These are phyloP conservation scores for Meloe dianella DNA, from an alignment of 2,888 invertebrate genomes.

Conservation along the genomic window DNA sequence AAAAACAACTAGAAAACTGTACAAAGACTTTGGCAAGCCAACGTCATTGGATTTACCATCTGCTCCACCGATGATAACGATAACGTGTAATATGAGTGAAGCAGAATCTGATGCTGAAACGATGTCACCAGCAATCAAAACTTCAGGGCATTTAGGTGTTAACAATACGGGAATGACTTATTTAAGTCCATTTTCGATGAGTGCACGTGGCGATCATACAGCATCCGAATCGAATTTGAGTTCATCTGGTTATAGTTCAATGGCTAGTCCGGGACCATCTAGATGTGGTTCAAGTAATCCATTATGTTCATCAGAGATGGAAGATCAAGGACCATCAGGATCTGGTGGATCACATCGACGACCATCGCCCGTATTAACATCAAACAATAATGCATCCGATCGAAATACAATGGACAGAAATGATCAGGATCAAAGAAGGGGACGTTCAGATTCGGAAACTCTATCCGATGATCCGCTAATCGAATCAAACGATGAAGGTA, in stretches of 20 bases:
- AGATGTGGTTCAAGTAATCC: conserved; percentile 83
- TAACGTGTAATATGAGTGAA: conserved; percentile 78
- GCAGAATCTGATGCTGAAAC: conserved; percentile 76
- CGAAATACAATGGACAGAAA: conserved; percentile 38
- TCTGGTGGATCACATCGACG: conserved; percentile 56
- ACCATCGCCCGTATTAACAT: conserved; percentile 69
- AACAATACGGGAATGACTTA: conserved; percentile 70
- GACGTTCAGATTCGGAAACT: conserved; percentile 76
- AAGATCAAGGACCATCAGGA: conserved; percentile 72
- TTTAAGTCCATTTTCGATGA: conserved; percentile 79
- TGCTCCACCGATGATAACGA: conserved; percentile 73
- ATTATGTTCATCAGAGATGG: conserved; percentile 76
- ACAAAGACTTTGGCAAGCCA: conserved; percentile 69
- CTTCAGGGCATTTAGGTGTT: conserved; percentile 57
- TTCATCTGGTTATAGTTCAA: conserved; percentile 84
- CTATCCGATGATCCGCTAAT: conserved; percentile 73
- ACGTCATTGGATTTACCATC: conserved; percentile 67
- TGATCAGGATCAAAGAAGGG: conserved; percentile 64
- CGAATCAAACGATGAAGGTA: conserved; percentile 79
- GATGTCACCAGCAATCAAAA: conserved; percentile 66
- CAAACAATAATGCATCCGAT: conserved; percentile 54
- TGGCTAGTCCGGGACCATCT: conserved; percentile 84
- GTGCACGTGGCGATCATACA: conserved; percentile 73
- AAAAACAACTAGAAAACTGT: conserved; percentile 59
- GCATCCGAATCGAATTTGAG: conserved; percentile 84